These are phyloP conservation scores for Sarcophaga rosellei DNA, from an alignment of 2,888 invertebrate genomes.

Conservation along the genomic window DNA sequence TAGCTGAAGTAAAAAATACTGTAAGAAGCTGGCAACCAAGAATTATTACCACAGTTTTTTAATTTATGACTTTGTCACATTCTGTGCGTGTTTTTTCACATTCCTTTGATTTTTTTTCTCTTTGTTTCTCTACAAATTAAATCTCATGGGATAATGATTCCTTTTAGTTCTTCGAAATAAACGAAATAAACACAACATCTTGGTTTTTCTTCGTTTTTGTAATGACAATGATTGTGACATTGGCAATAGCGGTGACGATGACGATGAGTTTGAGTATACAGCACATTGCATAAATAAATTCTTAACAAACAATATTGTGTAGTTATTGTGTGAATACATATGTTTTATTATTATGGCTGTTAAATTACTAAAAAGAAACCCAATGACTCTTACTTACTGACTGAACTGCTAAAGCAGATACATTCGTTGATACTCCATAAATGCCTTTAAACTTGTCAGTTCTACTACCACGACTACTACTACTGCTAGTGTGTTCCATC, in stretches of 20 bases:
- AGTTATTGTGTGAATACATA: conserved; percentile 62
- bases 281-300: not conserved
- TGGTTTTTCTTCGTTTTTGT: not conserved
- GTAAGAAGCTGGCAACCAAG: conserved; percentile 15
- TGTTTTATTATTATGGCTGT: conserved; percentile 57
- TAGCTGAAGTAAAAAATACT: conserved; percentile 5
- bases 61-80: conserved; percentile 66
- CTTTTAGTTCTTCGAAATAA: conserved; percentile 4
- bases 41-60: conserved; percentile 62
- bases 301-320: conserved; percentile 12
- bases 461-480: too few species aligned
- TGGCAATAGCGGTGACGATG: too few species aligned
- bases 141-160: conserved; percentile 62
- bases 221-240: too few species aligned
- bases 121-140: conserved; percentile 52
- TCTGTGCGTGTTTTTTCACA: conserved; percentile 50
- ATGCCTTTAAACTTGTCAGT: not conserved
- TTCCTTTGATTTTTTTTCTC: not conserved
- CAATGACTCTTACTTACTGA: not conserved
- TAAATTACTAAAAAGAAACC: conserved; percentile 46
- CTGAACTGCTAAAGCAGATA: not conserved
- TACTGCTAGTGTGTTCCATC: not conserved
- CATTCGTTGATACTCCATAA: conserved; percentile 14
- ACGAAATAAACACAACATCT: not conserved
- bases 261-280: not conserved